Base-by-base conservation (phyloP, 2,113 vertebrate species). In the Onychostoma macrolepis region DNA sequence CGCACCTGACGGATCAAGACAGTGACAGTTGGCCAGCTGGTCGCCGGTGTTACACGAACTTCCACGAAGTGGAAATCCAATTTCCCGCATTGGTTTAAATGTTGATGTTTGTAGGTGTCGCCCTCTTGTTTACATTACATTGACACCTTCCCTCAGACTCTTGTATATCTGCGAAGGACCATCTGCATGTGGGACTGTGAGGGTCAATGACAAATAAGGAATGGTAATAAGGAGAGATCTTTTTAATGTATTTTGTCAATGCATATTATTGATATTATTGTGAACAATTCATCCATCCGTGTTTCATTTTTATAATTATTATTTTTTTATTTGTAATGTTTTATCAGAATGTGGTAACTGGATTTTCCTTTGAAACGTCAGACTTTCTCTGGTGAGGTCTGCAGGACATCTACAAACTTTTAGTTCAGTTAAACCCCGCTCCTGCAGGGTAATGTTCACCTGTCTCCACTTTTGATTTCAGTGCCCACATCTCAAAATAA, bases 71-170 rank as follows among this genome's bases (percentile, higher is more conserved):
- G n/a, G 12, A 65, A 84, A 58, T 56, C 67, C 48, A 58, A 84
- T 74, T 83, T 83, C 61, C 41, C 80, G 9, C 80, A 83, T 69
- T 48, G 65, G 28, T 26, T 83, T 84, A 56, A 58, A 84, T 56
- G 45, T 17, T 74, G 33, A 84, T 28, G 69, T 84, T 84, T 72
- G 67, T 72, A 56, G 48, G 33, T 38, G 82, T 84, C 67, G 50
- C 82, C 82, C 67, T 84, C 67, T 74, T 84, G 67, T 84, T 84
- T 58, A 58, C 82, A 84, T 74, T 9, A 6, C 6, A 48, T 69
- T 50, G 26, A 50, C 26, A 50, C n/a, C n/a, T 83, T 38, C 38
- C 63, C 50, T 58, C n/a, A 28, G 82, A 71, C 67, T 56, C 28
- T 6, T n/a, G 41, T 30, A n/a, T 56, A 7, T 69, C 30, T 36